These are phyloP conservation scores for Hirtodrosophila confusa DNA, from an alignment of 2,888 invertebrate species.

Conservation along the genomic window DNA sequence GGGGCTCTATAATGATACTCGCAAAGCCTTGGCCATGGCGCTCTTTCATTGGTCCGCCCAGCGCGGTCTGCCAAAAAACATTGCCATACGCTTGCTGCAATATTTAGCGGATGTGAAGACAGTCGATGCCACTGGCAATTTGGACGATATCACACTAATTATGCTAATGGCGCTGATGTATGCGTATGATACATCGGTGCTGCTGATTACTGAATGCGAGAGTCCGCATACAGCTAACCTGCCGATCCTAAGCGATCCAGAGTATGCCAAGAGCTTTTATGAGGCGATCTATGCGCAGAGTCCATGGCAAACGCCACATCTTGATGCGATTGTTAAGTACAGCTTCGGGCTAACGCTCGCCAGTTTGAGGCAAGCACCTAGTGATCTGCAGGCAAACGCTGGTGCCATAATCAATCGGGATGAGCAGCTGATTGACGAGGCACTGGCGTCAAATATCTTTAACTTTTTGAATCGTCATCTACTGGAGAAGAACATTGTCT, in stretches of 20 bases:
- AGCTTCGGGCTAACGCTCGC: conserved; percentile 89
- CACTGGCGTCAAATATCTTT: conserved; percentile 92
- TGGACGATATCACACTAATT: conserved; percentile 91
- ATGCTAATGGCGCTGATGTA: conserved; percentile 93
- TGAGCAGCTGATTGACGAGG: conserved; percentile 91
- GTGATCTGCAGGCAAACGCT: conserved; percentile 85
- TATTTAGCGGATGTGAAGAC: conserved; percentile 77
- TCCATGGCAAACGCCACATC: conserved; percentile 64
- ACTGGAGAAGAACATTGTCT: conserved; percentile 88
- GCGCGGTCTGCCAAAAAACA: conserved; percentile 89
- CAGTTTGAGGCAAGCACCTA: conserved; percentile 86
- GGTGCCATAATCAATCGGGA: conserved; percentile 88
- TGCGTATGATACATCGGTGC: conserved; percentile 91
- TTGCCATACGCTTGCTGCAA: conserved; percentile 87
- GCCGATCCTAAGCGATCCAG: conserved; percentile 87
- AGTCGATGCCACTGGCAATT: conserved; percentile 88
- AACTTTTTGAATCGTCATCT: conserved; percentile 90
- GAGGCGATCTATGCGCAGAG: conserved; percentile 84
- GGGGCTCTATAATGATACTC: conserved; percentile 90
- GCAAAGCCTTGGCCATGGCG: conserved; percentile 88
- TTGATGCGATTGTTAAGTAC: conserved; percentile 87
- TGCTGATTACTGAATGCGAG: conserved; percentile 90
- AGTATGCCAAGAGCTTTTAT: conserved; percentile 85
- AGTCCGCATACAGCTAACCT: conserved; percentile 89
- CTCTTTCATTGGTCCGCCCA: conserved; percentile 92